These are phyloP conservation scores for Mastigias papua DNA, from an alignment of 30 jellyfish, hydroid and myxozoan species.

Conservation along the genomic window DNA sequence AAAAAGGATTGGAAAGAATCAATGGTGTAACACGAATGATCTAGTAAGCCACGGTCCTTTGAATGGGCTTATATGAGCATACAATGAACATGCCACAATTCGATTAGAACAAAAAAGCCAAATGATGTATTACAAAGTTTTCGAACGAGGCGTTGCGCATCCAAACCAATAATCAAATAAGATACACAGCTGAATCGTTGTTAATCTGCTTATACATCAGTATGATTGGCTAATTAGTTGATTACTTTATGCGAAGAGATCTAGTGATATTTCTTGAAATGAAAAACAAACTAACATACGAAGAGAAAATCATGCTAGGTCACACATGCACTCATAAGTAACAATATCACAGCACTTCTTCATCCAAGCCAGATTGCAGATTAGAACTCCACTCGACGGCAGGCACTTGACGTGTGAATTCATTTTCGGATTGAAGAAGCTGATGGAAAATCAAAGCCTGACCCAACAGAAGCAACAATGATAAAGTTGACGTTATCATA, in stretches of 20 bases:
- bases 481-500: no score
- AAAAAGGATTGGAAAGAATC: not conserved
- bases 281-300: not conserved
- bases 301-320: constrained; percentile 14
- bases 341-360: not conserved
- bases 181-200: not conserved
- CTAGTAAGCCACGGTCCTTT: not conserved
- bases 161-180: constrained; percentile 19
- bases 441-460: not conserved
- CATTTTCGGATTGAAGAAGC: not conserved
- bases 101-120: not conserved
- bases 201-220: constrained; percentile 18
- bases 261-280: constrained; percentile 19
- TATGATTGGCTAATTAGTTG: constrained; percentile 22
- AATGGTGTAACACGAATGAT: not conserved
- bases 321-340: constrained; percentile 34
- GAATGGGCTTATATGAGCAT: no score
- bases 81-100: not conserved
- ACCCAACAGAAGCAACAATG: no score
- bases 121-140: not conserved
- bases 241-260: constrained; percentile 17
- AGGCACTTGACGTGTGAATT: not conserved
- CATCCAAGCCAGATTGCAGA: not conserved
- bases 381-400: not conserved
- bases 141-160: not conserved